These are phyloP conservation scores for Pantherophis vulpinus DNA, from an alignment of 2,797 vertebrate species.

Conservation along the genomic window DNA sequence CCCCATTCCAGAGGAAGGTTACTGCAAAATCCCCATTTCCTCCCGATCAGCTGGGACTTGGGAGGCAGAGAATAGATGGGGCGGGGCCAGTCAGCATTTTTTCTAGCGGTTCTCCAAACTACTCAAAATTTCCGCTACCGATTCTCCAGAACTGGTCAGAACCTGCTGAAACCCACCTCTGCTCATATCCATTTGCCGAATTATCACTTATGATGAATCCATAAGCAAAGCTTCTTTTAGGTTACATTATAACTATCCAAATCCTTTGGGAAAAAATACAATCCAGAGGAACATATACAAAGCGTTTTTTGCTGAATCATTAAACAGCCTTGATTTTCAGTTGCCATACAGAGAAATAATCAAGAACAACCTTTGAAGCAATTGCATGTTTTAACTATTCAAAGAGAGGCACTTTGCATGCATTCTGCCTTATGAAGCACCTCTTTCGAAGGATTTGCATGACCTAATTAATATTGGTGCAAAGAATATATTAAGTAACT, in stretches of 20 bases:
- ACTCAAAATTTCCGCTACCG: no score
- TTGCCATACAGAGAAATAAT: background rate
- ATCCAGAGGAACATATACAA: background rate
- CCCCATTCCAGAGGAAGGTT: no score
- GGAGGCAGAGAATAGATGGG: no score
- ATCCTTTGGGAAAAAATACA: background rate
- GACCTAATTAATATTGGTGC: background rate
- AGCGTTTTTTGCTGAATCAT: background rate
- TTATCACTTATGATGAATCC: background rate
- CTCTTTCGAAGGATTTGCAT: background rate
- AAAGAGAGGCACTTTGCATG: background rate
- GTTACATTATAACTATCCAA: background rate
- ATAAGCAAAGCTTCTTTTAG: background rate
- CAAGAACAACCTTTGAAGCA: background rate
- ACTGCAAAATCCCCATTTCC: no score
- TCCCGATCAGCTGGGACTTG: no score
- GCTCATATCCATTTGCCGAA: background rate
- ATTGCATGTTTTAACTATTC: background rate
- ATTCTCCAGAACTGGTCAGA: no score
- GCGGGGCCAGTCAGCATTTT: no score
- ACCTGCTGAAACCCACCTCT: no score
- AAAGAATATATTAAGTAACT: background rate
- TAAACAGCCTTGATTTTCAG: background rate
- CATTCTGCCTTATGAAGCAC: background rate
- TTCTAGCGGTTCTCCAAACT: no score